phyloP scores from a whole-genome alignment of 2,888 invertebrate genomes.

The Physocephala rufipes region DNA sequence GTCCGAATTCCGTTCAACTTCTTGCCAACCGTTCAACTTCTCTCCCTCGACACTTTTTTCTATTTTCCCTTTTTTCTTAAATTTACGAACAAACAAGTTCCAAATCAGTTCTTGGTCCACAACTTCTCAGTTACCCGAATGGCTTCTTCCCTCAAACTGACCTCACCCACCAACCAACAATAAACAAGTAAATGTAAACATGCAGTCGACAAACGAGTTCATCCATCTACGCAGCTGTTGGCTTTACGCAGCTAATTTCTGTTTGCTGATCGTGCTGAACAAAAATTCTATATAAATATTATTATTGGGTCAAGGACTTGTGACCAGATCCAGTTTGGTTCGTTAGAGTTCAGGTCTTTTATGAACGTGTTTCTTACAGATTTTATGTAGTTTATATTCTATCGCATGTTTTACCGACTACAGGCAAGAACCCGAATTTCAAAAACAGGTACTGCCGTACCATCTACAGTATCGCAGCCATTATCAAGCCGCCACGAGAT shows the following conservation, averaged over 20 bases:
- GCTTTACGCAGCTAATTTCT: conserved; percentile 26
- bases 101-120: too few relatives aligned
- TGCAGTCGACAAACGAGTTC: conserved; percentile 29
- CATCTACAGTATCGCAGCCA: too few relatives aligned
- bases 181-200: conserved; percentile 37
- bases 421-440: conserved; percentile 44
- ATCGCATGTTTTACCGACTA: conserved; percentile 28
- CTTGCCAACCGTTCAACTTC: too few relatives aligned
- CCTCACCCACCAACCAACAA: conserved; percentile 62
- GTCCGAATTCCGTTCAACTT: too few relatives aligned
- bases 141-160: conserved; percentile 50
- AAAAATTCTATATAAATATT: conserved; percentile 46
- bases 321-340: conserved; percentile 60
- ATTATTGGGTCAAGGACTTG: conserved; percentile 63
- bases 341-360: conserved; percentile 27
- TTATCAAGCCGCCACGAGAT: too few relatives aligned
- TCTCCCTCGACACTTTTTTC: too few relatives aligned
- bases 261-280: conserved; percentile 33
- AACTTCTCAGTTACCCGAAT: too few relatives aligned
- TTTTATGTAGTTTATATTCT: conserved; percentile 40
- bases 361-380: conserved; percentile 42
- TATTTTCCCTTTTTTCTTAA: too few relatives aligned
- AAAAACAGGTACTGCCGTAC: conserved; percentile 15
- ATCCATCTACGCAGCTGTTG: conserved; percentile 8
- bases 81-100: too few relatives aligned